These are phyloP conservation scores for Trachops cirrhosus DNA, from an alignment of 2,797 vertebrate species.

Conservation along the genomic window DNA sequence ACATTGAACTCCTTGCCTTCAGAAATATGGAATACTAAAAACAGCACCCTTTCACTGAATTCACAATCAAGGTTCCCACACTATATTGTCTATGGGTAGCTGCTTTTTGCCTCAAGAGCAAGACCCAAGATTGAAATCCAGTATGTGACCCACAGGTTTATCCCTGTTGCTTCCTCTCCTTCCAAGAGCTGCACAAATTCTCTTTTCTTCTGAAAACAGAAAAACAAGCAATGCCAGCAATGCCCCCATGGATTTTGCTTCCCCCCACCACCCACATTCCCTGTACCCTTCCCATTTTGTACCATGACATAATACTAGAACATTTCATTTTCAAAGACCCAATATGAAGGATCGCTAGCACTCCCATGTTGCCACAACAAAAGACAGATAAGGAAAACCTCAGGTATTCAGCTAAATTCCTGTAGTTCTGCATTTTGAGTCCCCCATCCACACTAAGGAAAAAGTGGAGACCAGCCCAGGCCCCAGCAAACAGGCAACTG, in stretches of 20 bases:
- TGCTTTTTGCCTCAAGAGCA: conserved; percentile 9
- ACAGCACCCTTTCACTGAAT: not conserved
- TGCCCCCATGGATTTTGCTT: not conserved
- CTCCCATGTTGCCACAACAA: not conserved
- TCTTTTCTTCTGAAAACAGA: not conserved
- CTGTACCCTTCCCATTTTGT: not conserved
- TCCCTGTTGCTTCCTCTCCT: not conserved
- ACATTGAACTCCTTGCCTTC: not conserved
- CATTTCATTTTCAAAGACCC: not conserved
- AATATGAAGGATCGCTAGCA: not conserved
- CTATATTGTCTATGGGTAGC: not conserved
- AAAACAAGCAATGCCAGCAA: not conserved
- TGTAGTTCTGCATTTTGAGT: not conserved
- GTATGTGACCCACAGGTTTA: not conserved
- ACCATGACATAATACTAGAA: not conserved
- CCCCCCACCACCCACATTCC: not conserved
- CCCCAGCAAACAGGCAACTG: not conserved
- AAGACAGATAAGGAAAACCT: not conserved
- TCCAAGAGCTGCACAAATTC: not conserved
- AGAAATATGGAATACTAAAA: not conserved
- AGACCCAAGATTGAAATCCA: not conserved
- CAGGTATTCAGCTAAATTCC: not conserved
- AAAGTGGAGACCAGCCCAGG: not conserved
- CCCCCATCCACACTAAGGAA: not conserved
- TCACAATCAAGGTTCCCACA: not conserved